phyloP scores from a whole-genome alignment of 2,113 vertebrate species.

The Brachirus orientalis region DNA sequence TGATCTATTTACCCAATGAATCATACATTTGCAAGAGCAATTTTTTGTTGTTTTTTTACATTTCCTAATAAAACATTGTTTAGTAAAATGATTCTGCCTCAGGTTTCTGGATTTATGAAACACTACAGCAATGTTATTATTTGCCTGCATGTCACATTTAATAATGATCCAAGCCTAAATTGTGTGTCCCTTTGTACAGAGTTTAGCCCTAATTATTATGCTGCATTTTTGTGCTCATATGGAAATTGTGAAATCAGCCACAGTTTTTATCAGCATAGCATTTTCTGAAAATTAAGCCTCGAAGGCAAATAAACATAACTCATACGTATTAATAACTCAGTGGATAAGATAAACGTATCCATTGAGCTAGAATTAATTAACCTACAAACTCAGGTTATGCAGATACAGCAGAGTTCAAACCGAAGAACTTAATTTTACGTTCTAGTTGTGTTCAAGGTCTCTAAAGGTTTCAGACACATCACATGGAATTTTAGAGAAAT shows the following conservation, averaged over 20 bases:
- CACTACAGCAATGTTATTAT: not conserved
- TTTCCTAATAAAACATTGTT: slow-evolving; percentile 74
- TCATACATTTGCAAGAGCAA: not conserved
- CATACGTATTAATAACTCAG: too few species aligned
- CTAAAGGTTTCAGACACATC: too few species aligned
- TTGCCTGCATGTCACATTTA: not conserved
- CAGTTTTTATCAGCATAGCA: not conserved
- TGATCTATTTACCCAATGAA: not conserved
- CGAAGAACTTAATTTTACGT: too few species aligned
- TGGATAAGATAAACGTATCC: too few species aligned
- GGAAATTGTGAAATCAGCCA: not conserved
- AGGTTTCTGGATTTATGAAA: slow-evolving; percentile 1
- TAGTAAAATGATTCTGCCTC: slow-evolving; percentile 7
- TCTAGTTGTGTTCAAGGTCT: too few species aligned
- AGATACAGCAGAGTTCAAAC: too few species aligned
- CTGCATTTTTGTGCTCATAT: not conserved
- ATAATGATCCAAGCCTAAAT: not conserved
- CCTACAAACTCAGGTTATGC: not conserved
- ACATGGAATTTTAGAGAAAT: too few species aligned
- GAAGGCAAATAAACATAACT: not conserved
- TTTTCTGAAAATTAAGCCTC: not conserved
- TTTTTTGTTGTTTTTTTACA: slow-evolving; percentile 52
- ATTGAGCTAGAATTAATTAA: not conserved
- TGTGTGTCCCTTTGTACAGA: too few species aligned
- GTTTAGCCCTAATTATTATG: not conserved